These are phyloP conservation scores for Sclerurus mexicanus DNA, from an alignment of 2,113 vertebrate genomes.

Conservation along the genomic window DNA sequence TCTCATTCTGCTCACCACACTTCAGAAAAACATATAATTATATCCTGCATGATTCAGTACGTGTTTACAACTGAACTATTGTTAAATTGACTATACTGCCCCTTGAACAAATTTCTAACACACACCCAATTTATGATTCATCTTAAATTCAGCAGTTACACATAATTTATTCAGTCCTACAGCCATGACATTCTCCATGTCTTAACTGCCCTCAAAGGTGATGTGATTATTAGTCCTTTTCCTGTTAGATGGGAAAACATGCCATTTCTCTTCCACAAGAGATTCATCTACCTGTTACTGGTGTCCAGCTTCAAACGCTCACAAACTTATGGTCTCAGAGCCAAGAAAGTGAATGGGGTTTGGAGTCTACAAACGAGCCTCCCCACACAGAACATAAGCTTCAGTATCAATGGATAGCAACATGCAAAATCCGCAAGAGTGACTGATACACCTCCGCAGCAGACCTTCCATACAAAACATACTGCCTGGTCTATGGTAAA, in stretches of 20 bases:
- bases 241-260: background rate
- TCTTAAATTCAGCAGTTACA: background rate
- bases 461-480: background rate
- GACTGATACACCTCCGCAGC: background rate
- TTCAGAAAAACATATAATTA: background rate
- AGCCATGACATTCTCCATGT: background rate
- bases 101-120: slow-evolving; percentile 25
- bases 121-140: slow-evolving; percentile 29
- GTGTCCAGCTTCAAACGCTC: background rate
- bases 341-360: background rate
- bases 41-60: background rate
- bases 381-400: background rate
- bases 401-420: background rate
- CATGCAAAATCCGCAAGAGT: background rate
- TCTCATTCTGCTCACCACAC: background rate
- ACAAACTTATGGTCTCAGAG: background rate
- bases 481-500: background rate
- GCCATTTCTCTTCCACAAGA: background rate
- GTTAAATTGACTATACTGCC: slow-evolving; percentile 10
- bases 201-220: background rate
- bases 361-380: background rate
- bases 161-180: background rate
- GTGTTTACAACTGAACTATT: background rate
- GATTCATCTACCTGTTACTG: background rate
- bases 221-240: background rate